Evolutionary conservation across 2,797 vertebrate species (phyloP), one percentile per base, ranked within the genome.

Genomic region (Urosaurus nigricauda): DNA sequence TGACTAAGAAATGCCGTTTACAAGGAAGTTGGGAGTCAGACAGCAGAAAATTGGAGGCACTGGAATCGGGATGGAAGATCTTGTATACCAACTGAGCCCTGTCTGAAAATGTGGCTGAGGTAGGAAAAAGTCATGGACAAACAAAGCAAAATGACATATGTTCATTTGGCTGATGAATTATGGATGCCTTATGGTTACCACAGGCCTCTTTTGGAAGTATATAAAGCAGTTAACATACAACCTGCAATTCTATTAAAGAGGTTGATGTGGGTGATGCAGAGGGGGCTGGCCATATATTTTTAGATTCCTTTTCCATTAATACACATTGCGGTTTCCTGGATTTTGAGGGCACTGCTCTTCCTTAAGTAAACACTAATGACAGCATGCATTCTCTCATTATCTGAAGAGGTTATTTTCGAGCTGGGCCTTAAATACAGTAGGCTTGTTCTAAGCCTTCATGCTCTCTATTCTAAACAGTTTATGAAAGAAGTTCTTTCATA

Each of bases 311-410:
- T 83, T 78, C 75, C 91, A 71, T 84, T 12, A 47, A 17, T 80
- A 79, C 92, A 87, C 87, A 32, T 79, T 75, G 37, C 74, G 86
- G 86, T 88, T 94, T 77, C 93, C 80, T 85, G 51, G 83, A n/a
- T 91, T 84, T 32, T 89, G 63, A 93, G 24, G 89, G 70, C 40
- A 79, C 70, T 89, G 83, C 51, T 93, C 90, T 83, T 87, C 85
- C 93, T 92, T 91, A 68, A 92, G 85, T 93, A 96, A 95, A 95
- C 81, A 94, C 84, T 85, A 94, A 92, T 0, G 5, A 88, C 84
- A 93, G 80, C 89, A 89, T 77, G 90, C 95, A 95, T 58, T 91
- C 90, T 85, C 90, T 79, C 84, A 56, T 93, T 90, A 71, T 94
- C 89, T 63, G 82, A 85, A 92, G 91, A 92, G 53, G 90, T 84